Evolutionary conservation across 2,888 invertebrate species (phyloP).

Genomic region (Parnassius glacialis): DNA sequence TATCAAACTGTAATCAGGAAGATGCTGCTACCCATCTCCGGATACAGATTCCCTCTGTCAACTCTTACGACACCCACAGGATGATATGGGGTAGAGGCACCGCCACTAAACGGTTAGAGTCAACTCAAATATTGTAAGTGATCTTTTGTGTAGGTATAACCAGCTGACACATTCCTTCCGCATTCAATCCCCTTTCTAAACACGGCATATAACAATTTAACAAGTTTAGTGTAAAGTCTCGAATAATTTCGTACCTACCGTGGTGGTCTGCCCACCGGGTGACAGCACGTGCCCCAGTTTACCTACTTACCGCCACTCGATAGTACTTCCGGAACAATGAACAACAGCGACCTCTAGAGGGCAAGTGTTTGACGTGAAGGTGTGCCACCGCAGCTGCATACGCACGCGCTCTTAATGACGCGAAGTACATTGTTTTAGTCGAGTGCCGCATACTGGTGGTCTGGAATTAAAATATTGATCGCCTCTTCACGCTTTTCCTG

Average conservation of each 20-base stretch:
- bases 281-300: constrained; percentile 60
- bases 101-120: no score
- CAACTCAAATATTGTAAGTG: no score
- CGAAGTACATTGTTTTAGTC: constrained; percentile 48
- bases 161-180: neutral
- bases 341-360: constrained; percentile 40
- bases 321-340: constrained; percentile 46
- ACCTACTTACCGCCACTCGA: constrained; percentile 51
- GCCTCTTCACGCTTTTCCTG: constrained; percentile 64
- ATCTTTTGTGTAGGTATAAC: no score
- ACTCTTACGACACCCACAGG: no score
- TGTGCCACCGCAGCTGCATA: constrained; percentile 58
- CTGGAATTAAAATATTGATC: constrained; percentile 61
- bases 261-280: constrained; percentile 50
- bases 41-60: no score
- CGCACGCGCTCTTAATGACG: constrained; percentile 70
- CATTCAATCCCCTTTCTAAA: neutral
- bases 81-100: no score
- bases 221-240: neutral
- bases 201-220: neutral
- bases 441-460: constrained; percentile 55
- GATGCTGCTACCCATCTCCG: no score
- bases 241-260: constrained; percentile 24
- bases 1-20: no score
- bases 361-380: constrained; percentile 16